Conservation (phyloP, 2,888 invertebrate genomes). For the Imbricaverruca yamaguchii region DNA sequence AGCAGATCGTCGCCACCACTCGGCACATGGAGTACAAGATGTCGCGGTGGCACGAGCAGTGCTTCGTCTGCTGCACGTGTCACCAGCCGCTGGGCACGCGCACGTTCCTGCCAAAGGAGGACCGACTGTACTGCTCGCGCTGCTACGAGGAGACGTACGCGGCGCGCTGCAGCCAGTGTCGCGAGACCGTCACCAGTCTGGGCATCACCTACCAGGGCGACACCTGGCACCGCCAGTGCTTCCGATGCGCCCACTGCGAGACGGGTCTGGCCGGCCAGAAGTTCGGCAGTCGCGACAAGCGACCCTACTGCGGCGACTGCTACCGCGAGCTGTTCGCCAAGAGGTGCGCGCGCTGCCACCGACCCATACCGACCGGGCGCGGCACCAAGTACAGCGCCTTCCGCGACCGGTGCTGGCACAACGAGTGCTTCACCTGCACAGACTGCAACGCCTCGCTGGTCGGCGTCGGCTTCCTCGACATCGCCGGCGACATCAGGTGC, state of each 20-base stretch:
- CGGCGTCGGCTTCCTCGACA: constrained; percentile 19
- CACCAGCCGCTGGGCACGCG: not conserved
- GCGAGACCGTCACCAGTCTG: constrained; percentile 97
- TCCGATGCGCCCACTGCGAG: not conserved
- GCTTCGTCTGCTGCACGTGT: not conserved
- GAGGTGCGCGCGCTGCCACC: not conserved
- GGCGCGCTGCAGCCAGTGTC: constrained; percentile 96
- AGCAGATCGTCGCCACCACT: not conserved
- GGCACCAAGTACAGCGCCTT: not conserved
- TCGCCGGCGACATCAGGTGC: not conserved
- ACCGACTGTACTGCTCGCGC: constrained; percentile 97
- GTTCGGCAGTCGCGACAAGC: not conserved
- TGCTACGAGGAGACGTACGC: constrained; percentile 99
- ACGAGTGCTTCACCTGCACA: not conserved
- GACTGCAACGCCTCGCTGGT: not conserved
- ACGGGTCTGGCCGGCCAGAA: not conserved
- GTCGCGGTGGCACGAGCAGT: not conserved
- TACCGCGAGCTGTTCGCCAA: not conserved
- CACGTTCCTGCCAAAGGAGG: constrained; percentile 91
- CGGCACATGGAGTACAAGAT: not conserved
- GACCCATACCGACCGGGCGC: not conserved
- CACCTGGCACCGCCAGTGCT: not conserved
- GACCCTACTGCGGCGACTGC: not conserved
- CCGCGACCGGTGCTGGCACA: not conserved
- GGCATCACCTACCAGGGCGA: constrained; percentile 99